Conservation (phyloP, 2,888 invertebrate genomes). For the Plusia festucae region DNA sequence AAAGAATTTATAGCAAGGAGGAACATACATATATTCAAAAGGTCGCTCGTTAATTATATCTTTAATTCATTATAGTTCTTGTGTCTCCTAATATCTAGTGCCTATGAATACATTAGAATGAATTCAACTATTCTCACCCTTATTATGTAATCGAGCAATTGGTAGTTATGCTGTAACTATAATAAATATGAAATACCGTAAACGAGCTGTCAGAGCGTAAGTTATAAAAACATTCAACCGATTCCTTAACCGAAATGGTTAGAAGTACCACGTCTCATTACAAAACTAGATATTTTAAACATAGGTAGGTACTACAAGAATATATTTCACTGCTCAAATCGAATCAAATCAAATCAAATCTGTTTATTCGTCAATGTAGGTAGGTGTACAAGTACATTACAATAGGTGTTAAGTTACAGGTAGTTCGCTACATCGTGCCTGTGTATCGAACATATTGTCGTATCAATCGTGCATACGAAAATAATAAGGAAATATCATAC, state of each 20-base stretch:
- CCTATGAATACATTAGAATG: neutral
- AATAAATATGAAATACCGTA: slow-evolving; percentile 26
- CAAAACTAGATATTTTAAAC: neutral
- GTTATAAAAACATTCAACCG: slow-evolving; percentile 22
- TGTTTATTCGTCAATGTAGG: no score
- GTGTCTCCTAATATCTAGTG: neutral
- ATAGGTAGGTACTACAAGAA: no score
- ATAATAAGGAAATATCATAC: no score
- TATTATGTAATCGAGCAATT: slow-evolving; percentile 26
- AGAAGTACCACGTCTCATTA: slow-evolving; percentile 11
- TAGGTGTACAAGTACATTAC: no score
- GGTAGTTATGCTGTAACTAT: slow-evolving; percentile 11
- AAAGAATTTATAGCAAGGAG: slow-evolving; percentile 1
- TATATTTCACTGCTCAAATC: no score
- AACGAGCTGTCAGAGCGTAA: slow-evolving; percentile 17
- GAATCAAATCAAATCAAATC: no score
- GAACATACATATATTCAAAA: neutral
- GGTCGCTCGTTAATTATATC: neutral
- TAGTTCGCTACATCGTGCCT: no score
- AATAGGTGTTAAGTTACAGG: no score
- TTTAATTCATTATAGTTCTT: slow-evolving; percentile 1
- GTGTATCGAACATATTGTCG: no score
- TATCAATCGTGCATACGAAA: no score
- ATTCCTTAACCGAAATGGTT: neutral
- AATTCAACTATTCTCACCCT: neutral